Base-by-base conservation (phyloP, 2,888 invertebrate genomes). In the Platerodrilus igneus region DNA sequence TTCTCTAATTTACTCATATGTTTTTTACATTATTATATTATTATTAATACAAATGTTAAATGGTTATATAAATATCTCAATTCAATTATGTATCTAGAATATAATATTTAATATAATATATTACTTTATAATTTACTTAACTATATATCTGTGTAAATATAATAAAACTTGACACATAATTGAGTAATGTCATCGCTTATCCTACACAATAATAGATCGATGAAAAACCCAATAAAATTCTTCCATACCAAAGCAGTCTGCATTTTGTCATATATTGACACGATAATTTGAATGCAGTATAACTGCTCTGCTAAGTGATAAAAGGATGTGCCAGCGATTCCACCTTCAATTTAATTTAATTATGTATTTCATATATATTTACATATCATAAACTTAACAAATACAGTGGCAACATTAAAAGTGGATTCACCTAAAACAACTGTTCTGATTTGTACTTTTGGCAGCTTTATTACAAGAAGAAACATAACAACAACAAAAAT, bases 131-230 rank as follows among this genome's bases (percentile, higher is more conserved):
- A 63, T 51, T 46, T 50, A 48, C 45, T 51, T 50, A 44, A 63
- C 63, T 61, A 58, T 63, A 64, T n/a, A 62, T 60, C 63, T 64
- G 64, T 66, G 65, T 66, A 67, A 66, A 66, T 65, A 63, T 66
- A 66, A 64, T 66, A 65, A 64, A 65, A 66, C 62, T n/a, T 58
- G 61, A 64, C 66, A 67, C 66, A 66, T 65, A 67, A 65, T 65
- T 63, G 62, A 64, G 63, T 66, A n/a, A 65, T 66, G 65, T 64
- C 64, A 62, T 60, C 59, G 59, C 60, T 61, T 58, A 55, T 59
- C 54, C 53, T 51, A 49, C 49, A 48, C 41, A 43, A 48, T 51
- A 51, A 55, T 53, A 52, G 48, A 53, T 55, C 52, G 50, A 45
- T 53, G 47, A 51, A 47, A 48, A 48, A 47, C 47, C 50, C 44